A percentile compares a stretch with the other conserved stretches of the same genome.
These are phyloP conservation scores for Choloepus didactylus DNA, from an alignment of 2,797 vertebrate genomes.

Conservation along the genomic window DNA sequence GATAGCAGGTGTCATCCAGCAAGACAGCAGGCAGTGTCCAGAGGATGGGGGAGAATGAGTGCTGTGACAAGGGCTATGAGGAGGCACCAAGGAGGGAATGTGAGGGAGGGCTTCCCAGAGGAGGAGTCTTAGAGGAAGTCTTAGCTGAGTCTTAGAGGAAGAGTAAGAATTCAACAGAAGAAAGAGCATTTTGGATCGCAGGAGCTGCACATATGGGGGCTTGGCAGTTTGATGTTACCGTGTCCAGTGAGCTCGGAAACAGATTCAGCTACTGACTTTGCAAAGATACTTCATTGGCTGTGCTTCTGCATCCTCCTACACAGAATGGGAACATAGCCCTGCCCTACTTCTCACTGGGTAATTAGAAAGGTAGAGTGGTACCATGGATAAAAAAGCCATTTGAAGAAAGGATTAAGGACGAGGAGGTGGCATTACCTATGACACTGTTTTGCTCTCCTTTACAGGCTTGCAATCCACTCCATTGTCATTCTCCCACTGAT, in stretches of 20 bases:
- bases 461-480: conserved; percentile 96
- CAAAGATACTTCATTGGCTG: neutral
- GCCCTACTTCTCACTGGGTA: neutral
- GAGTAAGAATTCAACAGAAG: neutral
- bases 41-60: neutral
- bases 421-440: neutral
- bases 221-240: neutral
- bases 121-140: neutral
- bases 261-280: conserved; percentile 6
- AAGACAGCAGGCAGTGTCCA: neutral
- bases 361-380: neutral
- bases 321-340: neutral
- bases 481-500: conserved; percentile 94
- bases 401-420: neutral
- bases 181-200: neutral
- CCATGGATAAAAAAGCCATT: neutral
- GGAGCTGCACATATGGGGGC: neutral
- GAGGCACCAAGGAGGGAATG: neutral
- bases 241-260: neutral
- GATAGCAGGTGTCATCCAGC: neutral
- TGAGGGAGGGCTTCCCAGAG: neutral
- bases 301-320: neutral
- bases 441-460: conserved; percentile 72
- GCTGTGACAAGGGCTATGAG: neutral
- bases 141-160: neutral